Percentiles rank a stretch among this genome's conserved stretches.
phyloP scores from a whole-genome alignment of 2,888 invertebrate genomes.

The Drosophila kambysellisi region DNA sequence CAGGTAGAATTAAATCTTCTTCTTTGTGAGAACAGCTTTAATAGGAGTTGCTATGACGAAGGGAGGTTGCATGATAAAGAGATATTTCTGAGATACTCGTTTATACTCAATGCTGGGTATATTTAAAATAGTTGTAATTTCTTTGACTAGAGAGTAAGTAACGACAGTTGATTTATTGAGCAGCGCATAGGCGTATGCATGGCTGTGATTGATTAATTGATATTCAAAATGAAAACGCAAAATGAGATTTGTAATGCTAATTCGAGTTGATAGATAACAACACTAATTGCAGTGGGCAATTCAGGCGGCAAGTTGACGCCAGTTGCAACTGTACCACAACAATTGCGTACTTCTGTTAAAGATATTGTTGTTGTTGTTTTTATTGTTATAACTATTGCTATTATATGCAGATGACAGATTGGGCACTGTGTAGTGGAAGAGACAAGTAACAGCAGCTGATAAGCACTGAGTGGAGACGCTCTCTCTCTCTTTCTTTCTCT shows the following conservation, averaged over 20 bases:
- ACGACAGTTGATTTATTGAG: neutral
- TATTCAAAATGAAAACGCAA: slow-evolving; percentile 32
- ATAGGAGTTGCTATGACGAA: neutral
- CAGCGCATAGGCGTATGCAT: slow-evolving; percentile 3
- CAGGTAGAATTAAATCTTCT: neutral
- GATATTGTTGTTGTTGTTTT: slow-evolving; percentile 22
- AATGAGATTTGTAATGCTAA: slow-evolving; percentile 42
- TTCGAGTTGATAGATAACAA: slow-evolving; percentile 43
- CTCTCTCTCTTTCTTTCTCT: no score
- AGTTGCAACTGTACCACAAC: slow-evolving; percentile 39
- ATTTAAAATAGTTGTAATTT: neutral
- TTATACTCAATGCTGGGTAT: neutral
- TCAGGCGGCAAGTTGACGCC: slow-evolving; percentile 16
- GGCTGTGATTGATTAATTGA: slow-evolving; percentile 22
- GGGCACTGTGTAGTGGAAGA: neutral
- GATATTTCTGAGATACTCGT: neutral
- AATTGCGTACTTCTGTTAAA: slow-evolving; percentile 35
- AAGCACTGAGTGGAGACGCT: neutral
- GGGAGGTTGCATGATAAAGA: neutral
- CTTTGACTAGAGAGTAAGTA: neutral
- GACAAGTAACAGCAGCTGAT: slow-evolving; percentile 1
- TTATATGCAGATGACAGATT: neutral
- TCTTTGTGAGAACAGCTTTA: neutral
- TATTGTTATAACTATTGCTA: slow-evolving; percentile 2
- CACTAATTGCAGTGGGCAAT: slow-evolving; percentile 18